Percentiles rank a stretch among this genome's conserved stretches.
Evolutionary conservation across 2,888 invertebrate genomes (phyloP).

Genomic region (Cryptocephalus primarius): DNA sequence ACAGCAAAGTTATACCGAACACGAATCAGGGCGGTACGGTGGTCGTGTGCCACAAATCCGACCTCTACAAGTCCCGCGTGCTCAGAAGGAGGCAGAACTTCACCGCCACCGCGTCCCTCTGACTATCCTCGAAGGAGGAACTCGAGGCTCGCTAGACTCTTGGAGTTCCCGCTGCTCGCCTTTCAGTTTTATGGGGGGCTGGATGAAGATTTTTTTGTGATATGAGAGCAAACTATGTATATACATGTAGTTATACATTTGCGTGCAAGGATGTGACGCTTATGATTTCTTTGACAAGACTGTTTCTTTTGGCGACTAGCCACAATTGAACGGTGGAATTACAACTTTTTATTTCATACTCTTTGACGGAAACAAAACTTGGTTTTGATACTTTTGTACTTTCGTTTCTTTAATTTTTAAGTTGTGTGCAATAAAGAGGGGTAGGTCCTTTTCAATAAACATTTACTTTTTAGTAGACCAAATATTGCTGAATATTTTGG

Average conservation of each 20-base stretch:
- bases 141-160: constrained; percentile 23
- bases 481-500: constrained; percentile 14
- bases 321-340: no score
- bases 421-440: neutral
- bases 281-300: no score
- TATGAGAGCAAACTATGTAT: no score
- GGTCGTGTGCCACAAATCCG: constrained; percentile 49
- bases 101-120: constrained; percentile 55
- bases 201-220: neutral
- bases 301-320: no score
- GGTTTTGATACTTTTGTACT: neutral
- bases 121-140: constrained; percentile 40
- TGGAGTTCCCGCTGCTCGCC: constrained; percentile 7
- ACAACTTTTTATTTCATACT: no score
- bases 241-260: no score
- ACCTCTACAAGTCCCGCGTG: constrained; percentile 46
- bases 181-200: constrained; percentile 32
- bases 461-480: constrained; percentile 9
- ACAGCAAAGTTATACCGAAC: constrained; percentile 31
- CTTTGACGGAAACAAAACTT: no score
- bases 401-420: neutral
- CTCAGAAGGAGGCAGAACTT: constrained; percentile 47
- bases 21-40: constrained; percentile 45
- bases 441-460: no score
- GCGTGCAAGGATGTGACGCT: no score